A percentile compares a stretch with the other conserved stretches of the same genome.
Conservation (phyloP, 2,888 invertebrate species). For the Andrena minutula region DNA sequence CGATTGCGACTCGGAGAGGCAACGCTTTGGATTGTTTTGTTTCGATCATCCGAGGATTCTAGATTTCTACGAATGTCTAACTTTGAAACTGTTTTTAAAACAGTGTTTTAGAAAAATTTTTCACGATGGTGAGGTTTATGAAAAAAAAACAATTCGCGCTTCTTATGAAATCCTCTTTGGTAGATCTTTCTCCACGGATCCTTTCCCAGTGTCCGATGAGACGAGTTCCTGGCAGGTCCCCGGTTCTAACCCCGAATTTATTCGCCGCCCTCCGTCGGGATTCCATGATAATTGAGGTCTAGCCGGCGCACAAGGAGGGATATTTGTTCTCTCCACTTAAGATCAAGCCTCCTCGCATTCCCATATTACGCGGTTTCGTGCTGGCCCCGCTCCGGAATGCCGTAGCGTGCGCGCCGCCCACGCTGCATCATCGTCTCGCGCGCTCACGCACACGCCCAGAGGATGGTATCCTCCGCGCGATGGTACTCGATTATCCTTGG, state of each 20-base stretch:
- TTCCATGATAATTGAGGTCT: conserved; percentile 78
- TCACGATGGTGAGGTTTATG: too few relatives aligned
- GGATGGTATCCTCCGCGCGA: conserved; percentile 8
- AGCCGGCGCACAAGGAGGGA: conserved; percentile 58
- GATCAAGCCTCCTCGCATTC: conserved; percentile 72
- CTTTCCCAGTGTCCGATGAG: conserved; percentile 47
- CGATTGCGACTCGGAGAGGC: conserved; percentile 1
- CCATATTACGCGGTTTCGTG: conserved; percentile 77
- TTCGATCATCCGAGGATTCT: conserved; percentile 5
- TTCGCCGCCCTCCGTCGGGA: conserved; percentile 64
- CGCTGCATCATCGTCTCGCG: conserved; percentile 66
- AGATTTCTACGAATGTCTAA: too few relatives aligned
- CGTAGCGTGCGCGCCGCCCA: conserved; percentile 77
- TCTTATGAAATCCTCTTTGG: background rate
- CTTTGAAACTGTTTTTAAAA: too few relatives aligned
- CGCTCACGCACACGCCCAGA: conserved; percentile 5
- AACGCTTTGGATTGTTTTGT: background rate
- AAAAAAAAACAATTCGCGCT: background rate
- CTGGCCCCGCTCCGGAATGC: conserved; percentile 67
- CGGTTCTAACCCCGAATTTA: conserved; percentile 69
- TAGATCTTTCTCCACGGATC: conserved; percentile 18
- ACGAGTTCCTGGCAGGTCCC: conserved; percentile 38
- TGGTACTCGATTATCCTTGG: too few relatives aligned
- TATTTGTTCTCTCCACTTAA: conserved; percentile 78
- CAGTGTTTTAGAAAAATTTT: too few relatives aligned